phyloP scores from a whole-genome alignment of 1,140 invertebrate genomes.

The Sycophaga agraensis region DNA sequence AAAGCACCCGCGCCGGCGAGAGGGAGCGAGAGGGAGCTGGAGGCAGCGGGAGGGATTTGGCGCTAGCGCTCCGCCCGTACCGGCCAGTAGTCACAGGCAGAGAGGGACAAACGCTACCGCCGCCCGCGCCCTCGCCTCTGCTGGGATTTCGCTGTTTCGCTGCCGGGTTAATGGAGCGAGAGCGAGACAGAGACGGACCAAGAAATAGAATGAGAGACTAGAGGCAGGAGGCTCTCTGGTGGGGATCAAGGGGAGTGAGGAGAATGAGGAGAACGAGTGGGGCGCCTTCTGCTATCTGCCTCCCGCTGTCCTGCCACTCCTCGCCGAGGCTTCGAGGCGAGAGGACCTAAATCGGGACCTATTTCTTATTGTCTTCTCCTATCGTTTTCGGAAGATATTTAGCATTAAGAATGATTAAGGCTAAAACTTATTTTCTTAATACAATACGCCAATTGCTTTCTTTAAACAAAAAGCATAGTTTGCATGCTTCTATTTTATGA shows the following conservation, averaged over 20 bases:
- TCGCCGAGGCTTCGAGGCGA: conserved; percentile 2
- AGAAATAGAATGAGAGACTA: conserved; percentile 3
- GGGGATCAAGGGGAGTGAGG: not conserved
- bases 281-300: not conserved
- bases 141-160: conserved; percentile 18
- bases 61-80: conserved; percentile 20
- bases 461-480: too few relatives aligned
- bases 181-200: conserved; percentile 10
- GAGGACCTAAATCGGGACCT: not conserved
- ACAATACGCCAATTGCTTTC: too few relatives aligned
- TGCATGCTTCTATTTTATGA: too few relatives aligned
- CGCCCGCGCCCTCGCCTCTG: too few relatives aligned
- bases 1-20: conserved; percentile 12
- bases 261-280: not conserved
- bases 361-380: too few relatives aligned
- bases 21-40: conserved; percentile 9
- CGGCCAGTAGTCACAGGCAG: conserved; percentile 24
- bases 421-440: too few relatives aligned
- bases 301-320: conserved; percentile 5
- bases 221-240: not conserved
- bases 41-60: not conserved
- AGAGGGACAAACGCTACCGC: conserved; percentile 15
- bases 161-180: conserved; percentile 25
- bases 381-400: too few relatives aligned
- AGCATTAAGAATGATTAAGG: too few relatives aligned